Evolutionary conservation across 1,140 invertebrate species (phyloP).

Genomic region (Aporrectodea caliginosa): DNA sequence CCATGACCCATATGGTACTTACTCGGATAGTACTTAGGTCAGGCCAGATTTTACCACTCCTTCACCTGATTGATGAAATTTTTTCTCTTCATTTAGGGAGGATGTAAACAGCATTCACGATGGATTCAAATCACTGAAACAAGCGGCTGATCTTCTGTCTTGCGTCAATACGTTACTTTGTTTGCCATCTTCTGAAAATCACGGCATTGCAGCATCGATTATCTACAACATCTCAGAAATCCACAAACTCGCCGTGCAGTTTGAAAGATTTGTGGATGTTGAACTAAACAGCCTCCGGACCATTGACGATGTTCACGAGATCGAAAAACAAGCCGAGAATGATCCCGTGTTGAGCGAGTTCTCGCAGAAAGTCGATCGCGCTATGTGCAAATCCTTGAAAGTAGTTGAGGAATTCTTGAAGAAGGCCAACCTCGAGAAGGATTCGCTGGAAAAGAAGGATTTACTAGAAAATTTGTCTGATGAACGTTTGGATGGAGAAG

Average conservation of each 20-base stretch:
- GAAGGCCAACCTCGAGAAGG: no score
- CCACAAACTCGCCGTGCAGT: not conserved
- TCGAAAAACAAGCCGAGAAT: no score
- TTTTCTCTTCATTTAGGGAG: not conserved
- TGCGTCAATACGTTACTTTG: not conserved
- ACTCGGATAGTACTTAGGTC: no score
- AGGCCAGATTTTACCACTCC: no score
- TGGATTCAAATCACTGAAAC: not conserved
- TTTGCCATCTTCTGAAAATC: not conserved
- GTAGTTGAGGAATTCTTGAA: slow-evolving; percentile 43
- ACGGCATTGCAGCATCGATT: not conserved
- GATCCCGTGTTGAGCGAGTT: no score
- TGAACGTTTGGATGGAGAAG: no score
- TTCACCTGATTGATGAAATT: no score
- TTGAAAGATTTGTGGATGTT: not conserved
- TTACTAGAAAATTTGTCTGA: no score
- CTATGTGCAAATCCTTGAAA: slow-evolving; percentile 39
- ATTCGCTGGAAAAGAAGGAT: slow-evolving; percentile 14
- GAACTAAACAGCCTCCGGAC: not conserved
- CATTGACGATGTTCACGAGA: not conserved
- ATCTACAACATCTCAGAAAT: not conserved
- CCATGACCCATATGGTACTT: no score
- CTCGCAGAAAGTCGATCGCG: slow-evolving; percentile 29
- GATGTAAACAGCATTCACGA: not conserved
- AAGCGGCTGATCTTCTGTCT: not conserved